Evolutionary conservation across 2,888 invertebrate genomes (phyloP).

Genomic region (Protodeltote pygarga): DNA sequence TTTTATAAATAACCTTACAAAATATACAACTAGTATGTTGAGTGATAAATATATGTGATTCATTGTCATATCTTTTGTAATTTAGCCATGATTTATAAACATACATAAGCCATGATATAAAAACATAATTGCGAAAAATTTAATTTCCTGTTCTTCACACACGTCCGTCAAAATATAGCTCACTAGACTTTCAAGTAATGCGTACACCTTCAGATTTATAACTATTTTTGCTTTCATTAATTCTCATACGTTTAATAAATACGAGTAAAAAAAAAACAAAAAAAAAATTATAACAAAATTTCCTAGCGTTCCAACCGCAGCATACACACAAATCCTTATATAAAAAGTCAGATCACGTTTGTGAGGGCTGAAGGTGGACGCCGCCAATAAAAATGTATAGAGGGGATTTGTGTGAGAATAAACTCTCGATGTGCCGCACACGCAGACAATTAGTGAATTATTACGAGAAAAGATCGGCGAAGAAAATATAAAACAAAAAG

Average conservation of each 20-base stretch:
- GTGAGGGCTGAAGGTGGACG: conserved; percentile 74
- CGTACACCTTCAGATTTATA: no score
- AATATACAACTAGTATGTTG: no score
- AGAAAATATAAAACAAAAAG: no score
- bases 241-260: not conserved
- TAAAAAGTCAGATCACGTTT: conserved; percentile 72
- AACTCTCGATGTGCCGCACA: conserved; percentile 57
- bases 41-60: no score
- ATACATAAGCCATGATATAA: no score
- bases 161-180: no score
- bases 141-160: no score
- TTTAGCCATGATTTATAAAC: no score
- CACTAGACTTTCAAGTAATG: no score
- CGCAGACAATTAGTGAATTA: conserved; percentile 76
- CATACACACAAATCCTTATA: conserved; percentile 26
- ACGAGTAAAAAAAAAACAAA: not conserved
- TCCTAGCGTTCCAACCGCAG: conserved; percentile 4
- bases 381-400: conserved; percentile 86
- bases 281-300: not conserved
- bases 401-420: conserved; percentile 79
- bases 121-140: no score
- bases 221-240: not conserved
- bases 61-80: no score
- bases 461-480: conserved; percentile 35
- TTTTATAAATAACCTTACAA: no score